Base-by-base conservation (phyloP, 2,888 invertebrate genomes). In the Scaptomyza caliginosa region DNA sequence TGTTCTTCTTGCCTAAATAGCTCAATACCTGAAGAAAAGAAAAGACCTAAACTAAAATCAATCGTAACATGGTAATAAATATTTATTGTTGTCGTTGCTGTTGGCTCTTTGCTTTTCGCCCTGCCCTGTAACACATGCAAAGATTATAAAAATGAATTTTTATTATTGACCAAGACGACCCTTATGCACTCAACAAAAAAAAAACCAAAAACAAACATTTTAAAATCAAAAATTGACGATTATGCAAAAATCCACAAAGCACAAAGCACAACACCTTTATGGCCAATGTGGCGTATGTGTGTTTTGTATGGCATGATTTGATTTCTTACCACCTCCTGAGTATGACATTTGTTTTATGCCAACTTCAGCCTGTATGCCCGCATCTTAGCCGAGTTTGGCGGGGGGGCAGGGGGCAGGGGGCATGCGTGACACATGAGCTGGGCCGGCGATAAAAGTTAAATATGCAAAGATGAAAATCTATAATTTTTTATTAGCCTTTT, bases 381-480 rank as follows among this genome's bases (percentile, higher is more conserved):
- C 55, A 7, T 38, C 57, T 57, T 57, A 21, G 4, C 3, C 3
- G 21, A 21, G 21, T 54, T 57, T 13, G 13, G 7, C 24, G 40
- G 48, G 69, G 51, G 74, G 54, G 63, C 36, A 46, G 66, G 48
- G 74, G 40, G 54, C n/a, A n/a, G 70, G 48, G 75, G 46, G 62
- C 71, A 54, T n/a, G n/a, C n/a, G n/a, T n/a, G n/a, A 60, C 85
- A 81, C 85, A 80, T 81, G 85, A 76, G 78, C 52, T 62, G 75
- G 39, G 81, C 65, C 68, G 46, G 67, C 80, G 76, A 85, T 85
- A 82, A 86, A 86, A 86, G 73, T 84, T 88, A 84, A 86, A 86
- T 86, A 86, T 86, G 85, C 82, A 88, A 86, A 86, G 73, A 83
- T 80, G 81, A 71, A 84, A 82, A 84, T 84, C 86, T 84, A 84